Conservation (phyloP, 2,113 vertebrate species). For the Otus sunia region DNA sequence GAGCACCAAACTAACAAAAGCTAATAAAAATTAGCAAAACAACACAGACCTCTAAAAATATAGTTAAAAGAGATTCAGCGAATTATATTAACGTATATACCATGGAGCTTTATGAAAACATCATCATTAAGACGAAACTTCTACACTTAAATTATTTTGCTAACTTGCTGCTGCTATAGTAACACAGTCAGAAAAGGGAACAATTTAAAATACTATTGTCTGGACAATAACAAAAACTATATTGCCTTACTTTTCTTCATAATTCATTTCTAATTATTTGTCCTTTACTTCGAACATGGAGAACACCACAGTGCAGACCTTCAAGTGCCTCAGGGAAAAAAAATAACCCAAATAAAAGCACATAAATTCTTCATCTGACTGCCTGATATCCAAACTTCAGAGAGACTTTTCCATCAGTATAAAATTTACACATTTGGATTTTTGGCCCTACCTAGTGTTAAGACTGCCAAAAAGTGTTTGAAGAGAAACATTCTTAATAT, state of each 20-base stretch:
- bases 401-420: background rate
- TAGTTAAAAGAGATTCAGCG: background rate
- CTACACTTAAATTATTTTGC: background rate
- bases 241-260: background rate
- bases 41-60: background rate
- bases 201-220: background rate
- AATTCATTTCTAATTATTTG: background rate
- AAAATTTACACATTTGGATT: background rate
- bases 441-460: background rate
- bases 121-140: background rate
- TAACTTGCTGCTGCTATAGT: background rate
- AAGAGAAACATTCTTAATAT: background rate
- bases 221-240: background rate
- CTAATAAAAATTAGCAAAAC: background rate
- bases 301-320: background rate
- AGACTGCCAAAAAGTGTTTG: background rate
- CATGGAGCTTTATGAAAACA: background rate
- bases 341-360: background rate
- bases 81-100: background rate
- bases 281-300: background rate
- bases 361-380: background rate
- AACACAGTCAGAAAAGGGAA: background rate
- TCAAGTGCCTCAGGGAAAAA: background rate
- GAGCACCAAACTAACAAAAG: rapidly evolving
- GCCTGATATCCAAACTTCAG: background rate